Base-by-base conservation (phyloP, 2,888 invertebrate genomes). In the Melipona bicolor region DNA sequence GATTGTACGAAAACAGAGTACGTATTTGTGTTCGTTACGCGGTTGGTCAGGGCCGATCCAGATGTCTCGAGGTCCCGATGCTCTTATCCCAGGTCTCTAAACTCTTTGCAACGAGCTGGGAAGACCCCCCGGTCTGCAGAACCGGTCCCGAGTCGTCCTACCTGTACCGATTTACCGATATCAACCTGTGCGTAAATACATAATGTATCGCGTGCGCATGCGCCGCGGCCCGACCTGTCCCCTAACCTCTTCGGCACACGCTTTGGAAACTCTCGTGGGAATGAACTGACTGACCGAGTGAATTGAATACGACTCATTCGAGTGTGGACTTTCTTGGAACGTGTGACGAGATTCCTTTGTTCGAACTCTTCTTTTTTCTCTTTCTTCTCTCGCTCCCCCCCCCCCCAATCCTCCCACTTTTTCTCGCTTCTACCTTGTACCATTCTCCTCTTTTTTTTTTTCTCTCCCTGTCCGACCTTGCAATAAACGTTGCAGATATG, bases 91-190 rank as follows among this genome's bases (percentile, higher is more conserved):
- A 85, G 84, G 78, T 86, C 84, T 85, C 72, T 72, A 83, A 89
- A 87, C 77, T 80, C 77, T 54, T 52, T 68, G 69, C 65, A 32
- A 62, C 59, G 32, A 59, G 27, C 24, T 24, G 61, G 56, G 59
- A 15, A 67, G 49, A 62, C 70, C 70, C 68, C 75, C 84, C 67
- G 72, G 71, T 72, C 70, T 70, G 65, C 54, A 68, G 77, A 88
- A 88, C 86, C 87, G 88, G 88, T 88, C 86, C 65, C 52, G 77
- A 69, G 50, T 24, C 49, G 27, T 73, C 77, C 79, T 80, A 83
- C 86, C 84, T 84, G 85, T 67, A 73, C 79, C 59, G 79, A 83
- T 85, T 79, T 80, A 79, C 81, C 85, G 83, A 87, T 85, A 87
- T 83, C 84, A 86, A 85, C 84, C 83, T 85, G 86, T 65, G 74